phyloP scores from a whole-genome alignment of 2,888 invertebrate species.

The Agrilus cyanescens region DNA sequence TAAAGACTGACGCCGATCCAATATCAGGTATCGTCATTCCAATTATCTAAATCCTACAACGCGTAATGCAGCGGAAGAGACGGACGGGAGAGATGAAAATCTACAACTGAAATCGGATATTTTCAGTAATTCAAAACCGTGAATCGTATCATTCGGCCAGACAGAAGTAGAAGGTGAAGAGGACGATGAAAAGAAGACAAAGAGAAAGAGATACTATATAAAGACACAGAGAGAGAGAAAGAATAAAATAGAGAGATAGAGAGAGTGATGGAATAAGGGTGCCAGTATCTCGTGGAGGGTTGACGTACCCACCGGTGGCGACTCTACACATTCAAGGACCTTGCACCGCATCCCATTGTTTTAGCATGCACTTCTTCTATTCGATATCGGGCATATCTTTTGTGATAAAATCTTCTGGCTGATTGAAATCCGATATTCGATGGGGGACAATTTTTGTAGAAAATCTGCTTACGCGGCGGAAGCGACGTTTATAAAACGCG shows the following conservation, averaged over 20 bases:
- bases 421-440: constrained; percentile 18
- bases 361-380: constrained; percentile 20
- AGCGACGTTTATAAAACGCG: constrained; percentile 4
- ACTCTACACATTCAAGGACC: constrained; percentile 16
- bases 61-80: too few species aligned
- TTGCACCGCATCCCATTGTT: constrained; percentile 18
- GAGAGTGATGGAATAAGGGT: constrained; percentile 12
- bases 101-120: too few species aligned
- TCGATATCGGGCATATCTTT: constrained; percentile 19
- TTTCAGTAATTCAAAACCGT: too few species aligned
- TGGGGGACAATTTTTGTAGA: constrained; percentile 16
- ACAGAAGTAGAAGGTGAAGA: too few species aligned
- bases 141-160: too few species aligned
- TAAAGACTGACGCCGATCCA: too few species aligned
- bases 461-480: constrained; percentile 10
- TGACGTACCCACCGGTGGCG: constrained; percentile 5
- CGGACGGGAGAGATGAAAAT: too few species aligned
- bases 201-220: too few species aligned
- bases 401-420: constrained; percentile 19
- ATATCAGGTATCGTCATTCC: too few species aligned
- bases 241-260: constrained; percentile 3
- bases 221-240: too few species aligned
- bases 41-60: too few species aligned
- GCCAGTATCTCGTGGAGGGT: constrained; percentile 11
- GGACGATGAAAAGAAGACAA: too few species aligned